A percentile compares a stretch with the other conserved stretches of the same genome.
phyloP scores from a whole-genome alignment of 92 coral and sea anemone species.

The Palythoa heliodiscus region DNA sequence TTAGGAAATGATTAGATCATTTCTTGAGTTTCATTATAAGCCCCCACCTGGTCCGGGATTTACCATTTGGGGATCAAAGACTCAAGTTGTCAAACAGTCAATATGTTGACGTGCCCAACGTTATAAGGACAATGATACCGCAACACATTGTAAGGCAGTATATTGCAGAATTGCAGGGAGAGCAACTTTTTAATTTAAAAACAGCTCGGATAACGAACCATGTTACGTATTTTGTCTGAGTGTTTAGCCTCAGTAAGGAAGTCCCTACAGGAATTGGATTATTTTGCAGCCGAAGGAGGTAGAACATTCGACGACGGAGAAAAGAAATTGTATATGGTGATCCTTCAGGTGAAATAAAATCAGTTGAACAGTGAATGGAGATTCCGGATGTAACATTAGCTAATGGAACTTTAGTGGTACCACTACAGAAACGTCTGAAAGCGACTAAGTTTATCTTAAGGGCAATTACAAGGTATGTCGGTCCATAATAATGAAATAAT shows the following conservation, averaged over 20 bases:
- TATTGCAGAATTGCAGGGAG: conserved; percentile 34
- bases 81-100: not conserved
- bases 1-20: conserved; percentile 26
- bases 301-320: conserved; percentile 40
- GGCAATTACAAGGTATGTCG: no score
- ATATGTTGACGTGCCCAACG: conserved; percentile 32
- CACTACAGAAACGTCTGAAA: no score
- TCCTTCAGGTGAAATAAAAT: no score
- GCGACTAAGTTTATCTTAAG: no score
- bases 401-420: not conserved
- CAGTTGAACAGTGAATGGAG: no score
- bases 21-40: conserved; percentile 31
- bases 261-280: conserved; percentile 30
- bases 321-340: no score
- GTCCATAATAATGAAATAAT: no score
- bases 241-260: conserved; percentile 19
- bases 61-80: not conserved
- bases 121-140: conserved; percentile 38
- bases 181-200: conserved; percentile 25
- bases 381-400: conserved; percentile 11
- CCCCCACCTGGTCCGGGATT: conserved; percentile 31
- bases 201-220: conserved; percentile 23
- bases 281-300: conserved; percentile 25
- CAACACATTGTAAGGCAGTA: conserved; percentile 28
- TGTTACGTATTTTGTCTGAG: not conserved